phyloP scores from a whole-genome alignment of 2,888 invertebrate genomes.

The Drosophila neonasuta region DNA sequence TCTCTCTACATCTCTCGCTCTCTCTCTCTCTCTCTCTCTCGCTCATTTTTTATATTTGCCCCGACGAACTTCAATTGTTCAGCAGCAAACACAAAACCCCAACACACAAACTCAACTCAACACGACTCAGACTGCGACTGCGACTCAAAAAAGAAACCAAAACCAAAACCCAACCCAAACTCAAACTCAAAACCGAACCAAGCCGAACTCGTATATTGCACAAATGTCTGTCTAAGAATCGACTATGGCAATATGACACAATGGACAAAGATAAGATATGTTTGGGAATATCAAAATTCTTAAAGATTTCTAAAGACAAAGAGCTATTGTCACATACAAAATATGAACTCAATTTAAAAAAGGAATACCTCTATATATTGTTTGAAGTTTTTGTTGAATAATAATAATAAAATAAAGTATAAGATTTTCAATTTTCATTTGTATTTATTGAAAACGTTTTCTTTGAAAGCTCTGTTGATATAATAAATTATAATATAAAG shows the following conservation, averaged over 20 bases:
- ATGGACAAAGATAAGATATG: slow-evolving; percentile 14
- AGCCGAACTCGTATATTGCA: slow-evolving; percentile 46
- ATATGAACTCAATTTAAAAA: neutral
- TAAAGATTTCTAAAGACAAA: neutral
- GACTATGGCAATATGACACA: slow-evolving; percentile 50
- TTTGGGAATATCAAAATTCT: neutral
- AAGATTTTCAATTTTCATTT: too few relatives aligned
- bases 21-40: slow-evolving; percentile 18
- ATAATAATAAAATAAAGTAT: too few relatives aligned
- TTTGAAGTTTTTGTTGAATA: too few relatives aligned
- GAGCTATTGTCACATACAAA: neutral
- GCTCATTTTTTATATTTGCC: slow-evolving; percentile 71
- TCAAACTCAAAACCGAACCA: slow-evolving; percentile 3
- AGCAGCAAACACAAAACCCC: slow-evolving; percentile 56
- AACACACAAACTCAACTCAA: slow-evolving; percentile 30
- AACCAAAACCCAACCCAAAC: neutral
- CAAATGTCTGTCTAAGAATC: slow-evolving; percentile 54
- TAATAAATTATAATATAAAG: too few relatives aligned
- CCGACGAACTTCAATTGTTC: slow-evolving; percentile 75
- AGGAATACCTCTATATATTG: neutral
- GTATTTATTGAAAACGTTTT: too few relatives aligned
- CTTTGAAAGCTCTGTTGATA: too few relatives aligned
- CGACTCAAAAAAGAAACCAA: slow-evolving; percentile 23
- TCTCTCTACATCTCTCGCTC: slow-evolving; percentile 11
- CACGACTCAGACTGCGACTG: slow-evolving; percentile 29